Evolutionary conservation across 2,113 vertebrate genomes (phyloP).

Genomic region (Uropsilus gracilis): DNA sequence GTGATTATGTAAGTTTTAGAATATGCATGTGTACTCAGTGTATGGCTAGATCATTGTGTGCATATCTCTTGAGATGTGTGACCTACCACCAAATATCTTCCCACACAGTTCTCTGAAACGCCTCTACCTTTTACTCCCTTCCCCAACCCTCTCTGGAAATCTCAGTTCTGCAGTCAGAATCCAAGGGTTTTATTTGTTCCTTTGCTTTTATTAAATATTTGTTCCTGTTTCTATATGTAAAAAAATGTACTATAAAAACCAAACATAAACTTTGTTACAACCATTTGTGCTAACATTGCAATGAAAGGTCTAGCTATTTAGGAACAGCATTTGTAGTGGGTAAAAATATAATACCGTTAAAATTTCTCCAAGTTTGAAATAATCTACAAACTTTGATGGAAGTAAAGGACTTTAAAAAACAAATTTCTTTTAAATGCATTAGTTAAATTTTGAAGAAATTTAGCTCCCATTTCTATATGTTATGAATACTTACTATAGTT

Average conservation of each 20-base stretch:
- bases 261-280: not conserved
- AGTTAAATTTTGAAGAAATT: constrained; percentile 3
- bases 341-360: not conserved
- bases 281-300: constrained; percentile 1
- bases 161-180: too few relatives aligned
- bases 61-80: too few relatives aligned
- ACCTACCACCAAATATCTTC: too few relatives aligned
- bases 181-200: too few relatives aligned
- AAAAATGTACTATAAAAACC: not conserved
- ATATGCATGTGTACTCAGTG: too few relatives aligned
- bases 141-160: too few relatives aligned
- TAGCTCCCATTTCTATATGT: not conserved
- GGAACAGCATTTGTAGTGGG: constrained; percentile 4
- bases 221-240: constrained; percentile 15
- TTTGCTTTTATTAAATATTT: not conserved
- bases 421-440: not conserved
- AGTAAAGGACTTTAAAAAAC: constrained; percentile 30
- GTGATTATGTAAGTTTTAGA: too few relatives aligned
- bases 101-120: too few relatives aligned
- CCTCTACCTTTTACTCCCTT: too few relatives aligned
- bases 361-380: constrained; percentile 35
- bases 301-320: constrained; percentile 50
- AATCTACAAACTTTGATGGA: not conserved
- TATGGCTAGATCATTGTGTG: too few relatives aligned
- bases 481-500: constrained; percentile 18